phyloP scores from a whole-genome alignment of 2,888 invertebrate genomes.

The Melipona beecheii region DNA sequence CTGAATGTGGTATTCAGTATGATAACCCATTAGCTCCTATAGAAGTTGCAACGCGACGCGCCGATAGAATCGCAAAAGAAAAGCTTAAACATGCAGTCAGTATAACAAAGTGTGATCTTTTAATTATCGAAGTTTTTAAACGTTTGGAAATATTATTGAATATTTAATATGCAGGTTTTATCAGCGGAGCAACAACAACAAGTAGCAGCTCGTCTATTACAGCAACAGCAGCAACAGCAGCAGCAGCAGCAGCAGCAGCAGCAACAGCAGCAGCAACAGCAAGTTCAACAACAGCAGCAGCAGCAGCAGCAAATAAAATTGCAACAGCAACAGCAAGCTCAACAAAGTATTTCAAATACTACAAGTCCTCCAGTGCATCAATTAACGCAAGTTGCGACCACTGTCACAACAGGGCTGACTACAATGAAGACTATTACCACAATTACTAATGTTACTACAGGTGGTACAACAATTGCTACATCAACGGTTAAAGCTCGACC shows the following conservation, averaged over 20 bases:
- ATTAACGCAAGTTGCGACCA: constrained; percentile 73
- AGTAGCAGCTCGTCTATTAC: constrained; percentile 68
- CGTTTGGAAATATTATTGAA: background rate
- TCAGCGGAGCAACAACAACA: constrained; percentile 77
- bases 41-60: constrained; percentile 91
- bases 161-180: constrained; percentile 70
- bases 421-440: constrained; percentile 74
- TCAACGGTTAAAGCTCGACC: constrained; percentile 77
- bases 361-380: constrained; percentile 75
- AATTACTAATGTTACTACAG: constrained; percentile 69
- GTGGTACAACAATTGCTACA: constrained; percentile 64
- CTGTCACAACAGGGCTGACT: constrained; percentile 68
- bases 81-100: constrained; percentile 87
- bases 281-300: constrained; percentile 64
- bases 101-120: constrained; percentile 10
- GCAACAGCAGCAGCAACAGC: constrained; percentile 70
- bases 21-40: constrained; percentile 93
- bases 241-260: constrained; percentile 79
- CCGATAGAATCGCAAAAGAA: constrained; percentile 94
- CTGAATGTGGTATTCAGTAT: constrained; percentile 93
- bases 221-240: constrained; percentile 73
- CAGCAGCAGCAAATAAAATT: constrained; percentile 60
- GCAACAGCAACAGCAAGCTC: constrained; percentile 74
- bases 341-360: constrained; percentile 69
- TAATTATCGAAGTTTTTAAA: background rate